Evolutionary conservation across 2,797 vertebrate species (phyloP).

Genomic region (Pempheris klunzingeri): DNA sequence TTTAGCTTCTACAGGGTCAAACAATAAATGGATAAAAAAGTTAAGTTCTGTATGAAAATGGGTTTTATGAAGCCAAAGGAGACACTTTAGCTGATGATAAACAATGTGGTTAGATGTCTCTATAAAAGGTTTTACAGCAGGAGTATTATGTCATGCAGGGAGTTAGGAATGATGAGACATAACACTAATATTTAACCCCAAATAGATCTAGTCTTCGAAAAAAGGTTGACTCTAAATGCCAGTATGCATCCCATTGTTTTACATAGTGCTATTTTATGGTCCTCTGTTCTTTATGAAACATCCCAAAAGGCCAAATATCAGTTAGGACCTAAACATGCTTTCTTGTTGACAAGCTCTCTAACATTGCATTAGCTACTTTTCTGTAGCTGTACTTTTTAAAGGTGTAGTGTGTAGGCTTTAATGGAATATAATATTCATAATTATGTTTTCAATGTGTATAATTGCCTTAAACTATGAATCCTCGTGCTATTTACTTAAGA

Average conservation of each 20-base stretch:
- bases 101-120: slow-evolving; percentile 1
- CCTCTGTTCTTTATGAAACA: slow-evolving; percentile 17
- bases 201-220: slow-evolving; percentile 5
- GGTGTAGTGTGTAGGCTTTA: too few species aligned
- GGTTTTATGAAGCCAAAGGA: slow-evolving; percentile 2
- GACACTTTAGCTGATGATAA: slow-evolving; percentile 24
- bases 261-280: slow-evolving; percentile 26
- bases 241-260: slow-evolving; percentile 12
- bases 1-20: not conserved
- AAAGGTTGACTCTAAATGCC: slow-evolving; percentile 11
- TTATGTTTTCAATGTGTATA: too few species aligned
- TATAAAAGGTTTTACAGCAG: slow-evolving; percentile 27
- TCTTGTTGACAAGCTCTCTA: not conserved
- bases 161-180: slow-evolving; percentile 27
- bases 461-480: too few species aligned
- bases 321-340: not conserved
- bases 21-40: not conserved
- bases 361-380: not conserved
- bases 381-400: not conserved
- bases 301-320: slow-evolving; percentile 11
- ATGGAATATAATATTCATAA: too few species aligned
- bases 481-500: too few species aligned
- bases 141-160: slow-evolving; percentile 21
- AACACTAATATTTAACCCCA: slow-evolving; percentile 26
- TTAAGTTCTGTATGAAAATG: not conserved